phyloP scores from a whole-genome alignment of 2,797 vertebrate species.

The Tauraco hartlaubi region DNA sequence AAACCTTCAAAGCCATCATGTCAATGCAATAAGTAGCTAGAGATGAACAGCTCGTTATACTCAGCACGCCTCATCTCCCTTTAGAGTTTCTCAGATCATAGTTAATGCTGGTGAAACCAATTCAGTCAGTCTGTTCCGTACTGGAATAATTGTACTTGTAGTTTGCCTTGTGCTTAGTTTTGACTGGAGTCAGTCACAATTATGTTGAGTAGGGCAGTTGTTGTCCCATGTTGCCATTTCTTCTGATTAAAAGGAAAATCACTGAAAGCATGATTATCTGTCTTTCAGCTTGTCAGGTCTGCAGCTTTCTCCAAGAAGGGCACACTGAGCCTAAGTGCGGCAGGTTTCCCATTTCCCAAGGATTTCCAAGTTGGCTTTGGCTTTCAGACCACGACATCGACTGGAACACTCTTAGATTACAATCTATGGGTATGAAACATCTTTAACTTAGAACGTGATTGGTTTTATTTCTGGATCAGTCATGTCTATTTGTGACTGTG shows the following conservation, averaged over 20 bases:
- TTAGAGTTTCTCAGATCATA: background rate
- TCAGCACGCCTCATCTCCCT: background rate
- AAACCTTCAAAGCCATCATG: background rate
- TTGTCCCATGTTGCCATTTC: background rate
- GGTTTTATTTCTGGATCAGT: background rate
- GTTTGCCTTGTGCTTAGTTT: background rate
- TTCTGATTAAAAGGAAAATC: background rate
- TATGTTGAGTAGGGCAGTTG: background rate
- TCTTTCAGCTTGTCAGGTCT: conserved; percentile 78
- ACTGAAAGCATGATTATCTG: background rate
- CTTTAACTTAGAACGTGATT: background rate
- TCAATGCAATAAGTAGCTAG: background rate
- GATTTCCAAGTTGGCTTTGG: conserved; percentile 84
- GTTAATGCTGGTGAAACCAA: background rate
- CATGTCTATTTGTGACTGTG: background rate
- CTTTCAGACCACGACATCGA: conserved; percentile 73
- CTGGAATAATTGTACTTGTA: background rate
- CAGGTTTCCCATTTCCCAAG: conserved; percentile 9
- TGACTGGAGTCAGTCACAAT: background rate
- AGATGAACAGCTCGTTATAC: background rate
- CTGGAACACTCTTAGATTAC: conserved; percentile 76
- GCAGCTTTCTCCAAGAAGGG: conserved; percentile 79
- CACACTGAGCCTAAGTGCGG: conserved; percentile 67
- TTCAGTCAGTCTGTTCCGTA: background rate
- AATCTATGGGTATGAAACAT: conserved; percentile 68